A percentile compares a stretch with the other conserved stretches of the same genome.
These are phyloP conservation scores for Chinchilla lanigera DNA, from an alignment of 2,113 vertebrate genomes.

Conservation along the genomic window DNA sequence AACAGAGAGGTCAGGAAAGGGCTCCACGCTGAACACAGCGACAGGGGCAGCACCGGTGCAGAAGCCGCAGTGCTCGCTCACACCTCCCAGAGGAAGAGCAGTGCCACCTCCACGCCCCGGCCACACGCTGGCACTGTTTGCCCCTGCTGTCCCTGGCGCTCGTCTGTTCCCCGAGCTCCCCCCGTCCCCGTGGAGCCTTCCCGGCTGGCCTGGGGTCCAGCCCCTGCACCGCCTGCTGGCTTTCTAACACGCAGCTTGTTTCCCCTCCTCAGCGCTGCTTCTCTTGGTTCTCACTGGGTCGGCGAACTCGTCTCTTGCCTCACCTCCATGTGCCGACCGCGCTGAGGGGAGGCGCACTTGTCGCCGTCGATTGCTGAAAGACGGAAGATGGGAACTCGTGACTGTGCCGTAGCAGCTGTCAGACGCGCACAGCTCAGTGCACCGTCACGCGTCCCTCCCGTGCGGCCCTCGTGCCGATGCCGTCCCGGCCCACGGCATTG, in stretches of 20 bases:
- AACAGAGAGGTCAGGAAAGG: neutral
- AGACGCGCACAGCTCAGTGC: neutral
- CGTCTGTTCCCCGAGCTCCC: neutral
- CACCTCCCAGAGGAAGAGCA: neutral
- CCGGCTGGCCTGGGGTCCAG: no score
- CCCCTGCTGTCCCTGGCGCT: neutral
- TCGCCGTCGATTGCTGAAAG: neutral
- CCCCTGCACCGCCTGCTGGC: accelerated
- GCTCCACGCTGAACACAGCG: neutral
- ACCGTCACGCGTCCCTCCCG: neutral
- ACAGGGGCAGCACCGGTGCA: accelerated
- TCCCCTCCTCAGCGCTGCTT: neutral
- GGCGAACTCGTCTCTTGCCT: neutral
- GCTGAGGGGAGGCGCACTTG: neutral
- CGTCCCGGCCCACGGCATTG: neutral
- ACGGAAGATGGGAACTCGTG: neutral
- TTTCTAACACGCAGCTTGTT: neutral
- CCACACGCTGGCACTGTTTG: accelerated
- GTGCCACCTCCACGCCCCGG: neutral
- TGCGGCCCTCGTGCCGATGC: no score
- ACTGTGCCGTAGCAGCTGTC: no score
- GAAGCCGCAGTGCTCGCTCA: neutral
- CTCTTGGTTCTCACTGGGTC: neutral
- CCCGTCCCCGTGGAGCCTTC: neutral
- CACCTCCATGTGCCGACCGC: no score